Evolutionary conservation across 2,797 vertebrate genomes (phyloP), one percentile per base, ranked within the genome.

Genomic region (Craterocephalus amniculus): DNA sequence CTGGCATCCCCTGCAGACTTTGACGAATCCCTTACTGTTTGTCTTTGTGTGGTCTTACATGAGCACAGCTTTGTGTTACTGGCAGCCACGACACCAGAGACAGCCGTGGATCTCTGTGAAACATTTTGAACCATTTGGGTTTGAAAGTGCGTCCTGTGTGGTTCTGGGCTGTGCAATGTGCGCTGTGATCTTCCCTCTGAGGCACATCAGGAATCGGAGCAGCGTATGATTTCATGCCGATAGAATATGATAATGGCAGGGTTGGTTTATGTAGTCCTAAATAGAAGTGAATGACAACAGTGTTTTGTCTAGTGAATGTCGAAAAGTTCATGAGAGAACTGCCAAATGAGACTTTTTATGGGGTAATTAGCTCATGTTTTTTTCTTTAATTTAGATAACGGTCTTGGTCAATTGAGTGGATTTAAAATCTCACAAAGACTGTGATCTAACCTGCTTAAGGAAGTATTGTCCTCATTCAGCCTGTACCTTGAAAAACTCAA

Each of bases 41-140:
- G 77, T 79, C 72, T 91, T 87, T 88, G 90, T 88, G 88, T 89
- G 88, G 87, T 87, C 84, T 82, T 65, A 72, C 64, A 66, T 80
- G 56, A 85, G 79, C 79, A 84, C 56, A 74, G 38, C 40, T 78
- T 61, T 78, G 56, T 18, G 18, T 83, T 71, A 20, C 76, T 65
- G 49, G 58, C 54, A 78, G 61, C 63, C 35, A 11, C 8, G 63
- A 83, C 64, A 66, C 51, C 9, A 5, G 43, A 43, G 63, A 75
- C 48, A 14, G 12, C 32, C 1, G 20, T 9, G 43, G 55, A 77
- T 69, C 62, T 27, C 59, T 11, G 49, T 58, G 56, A 67, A 59
- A 20, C 48, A 52, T 58, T 77, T 58, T 54, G 24, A 76, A 74
- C 43, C n/a, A 16, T 51, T 67, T 72, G 40, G 65, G 70, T 80